Evolutionary conservation across 1,140 invertebrate genomes (phyloP), one percentile per base, ranked within the genome.

Genomic region (Cardiocondyla obscurior): DNA sequence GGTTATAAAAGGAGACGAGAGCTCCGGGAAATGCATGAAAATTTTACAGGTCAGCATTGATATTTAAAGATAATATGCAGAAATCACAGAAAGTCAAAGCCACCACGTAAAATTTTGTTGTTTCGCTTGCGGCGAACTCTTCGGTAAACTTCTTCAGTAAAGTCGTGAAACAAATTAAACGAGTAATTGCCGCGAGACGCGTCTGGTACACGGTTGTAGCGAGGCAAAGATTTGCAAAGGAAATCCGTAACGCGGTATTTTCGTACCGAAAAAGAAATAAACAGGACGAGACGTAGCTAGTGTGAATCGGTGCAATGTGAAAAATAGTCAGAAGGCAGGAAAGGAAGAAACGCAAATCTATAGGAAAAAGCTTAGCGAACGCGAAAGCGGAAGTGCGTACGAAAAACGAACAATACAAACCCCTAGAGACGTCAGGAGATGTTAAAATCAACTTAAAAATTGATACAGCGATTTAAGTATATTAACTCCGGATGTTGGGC

Each of bases 231-330:
- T 76, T 76, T 81, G 58, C 67, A 65, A 62, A 58, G 57, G 73
- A 58, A 73, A 42, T 69, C 62, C 14, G 33, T 25, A 53, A 28
- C 25, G 72, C 10, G 70, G 25, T 87, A 87, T 87, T 86, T 87
- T 87, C 49, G 72, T 67, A 28, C 46, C 42, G 46, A 65, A 84
- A 81, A 79, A 72, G 51, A n/a, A 70, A 39, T 2, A 36, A 33
- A 14, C 16, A 2, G 3, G 33, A 36, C 4, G n/a, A 46, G 12
- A 30, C 10, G n/a, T n/a, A 42, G 57, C 25, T 46, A 79, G 39
- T n/a, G 44, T 8, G 82, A 39, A 57, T 49, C 10, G 57, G 57
- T 14, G 42, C 6, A 14, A 55, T n/a, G 81, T 67, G 62, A 79
- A 79, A 69, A 79, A 69, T 69, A 79, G 46, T 33, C n/a, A n/a